phyloP scores from a whole-genome alignment of 2,113 vertebrate genomes.

The Hypocryptadius cinnamomeus region DNA sequence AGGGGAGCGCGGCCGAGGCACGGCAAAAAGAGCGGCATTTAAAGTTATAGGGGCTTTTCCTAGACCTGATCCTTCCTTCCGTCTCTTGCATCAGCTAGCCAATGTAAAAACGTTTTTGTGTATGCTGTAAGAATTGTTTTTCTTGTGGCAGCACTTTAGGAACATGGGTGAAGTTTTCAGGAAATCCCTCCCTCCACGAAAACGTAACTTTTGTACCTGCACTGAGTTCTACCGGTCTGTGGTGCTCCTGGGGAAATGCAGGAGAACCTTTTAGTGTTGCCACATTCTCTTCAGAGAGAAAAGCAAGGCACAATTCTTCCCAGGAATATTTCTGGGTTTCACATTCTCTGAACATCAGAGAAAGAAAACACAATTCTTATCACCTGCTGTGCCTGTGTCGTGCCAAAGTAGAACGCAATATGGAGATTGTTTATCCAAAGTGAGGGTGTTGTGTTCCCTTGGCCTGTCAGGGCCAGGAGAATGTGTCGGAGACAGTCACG shows the following conservation, averaged over 20 bases:
- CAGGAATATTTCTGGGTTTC: too few species aligned
- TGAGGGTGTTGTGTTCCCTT: too few species aligned
- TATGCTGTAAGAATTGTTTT: background rate
- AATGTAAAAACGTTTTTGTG: background rate
- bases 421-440: too few species aligned
- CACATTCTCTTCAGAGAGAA: too few species aligned
- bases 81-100: background rate
- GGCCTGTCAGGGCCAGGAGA: too few species aligned
- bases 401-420: too few species aligned
- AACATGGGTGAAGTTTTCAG: background rate
- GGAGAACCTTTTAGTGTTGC: background rate
- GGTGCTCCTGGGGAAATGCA: background rate
- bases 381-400: too few species aligned
- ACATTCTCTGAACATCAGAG: too few species aligned
- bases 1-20: background rate
- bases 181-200: background rate
- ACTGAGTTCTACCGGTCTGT: background rate
- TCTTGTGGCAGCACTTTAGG: background rate
- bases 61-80: background rate
- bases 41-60: accelerated
- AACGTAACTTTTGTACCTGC: background rate
- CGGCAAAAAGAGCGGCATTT: background rate
- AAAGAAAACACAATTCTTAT: too few species aligned
- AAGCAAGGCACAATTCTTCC: too few species aligned
- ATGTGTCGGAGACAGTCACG: too few species aligned